Evolutionary conservation across 2,113 vertebrate genomes (phyloP).

Genomic region (Caloenas nicobarica): DNA sequence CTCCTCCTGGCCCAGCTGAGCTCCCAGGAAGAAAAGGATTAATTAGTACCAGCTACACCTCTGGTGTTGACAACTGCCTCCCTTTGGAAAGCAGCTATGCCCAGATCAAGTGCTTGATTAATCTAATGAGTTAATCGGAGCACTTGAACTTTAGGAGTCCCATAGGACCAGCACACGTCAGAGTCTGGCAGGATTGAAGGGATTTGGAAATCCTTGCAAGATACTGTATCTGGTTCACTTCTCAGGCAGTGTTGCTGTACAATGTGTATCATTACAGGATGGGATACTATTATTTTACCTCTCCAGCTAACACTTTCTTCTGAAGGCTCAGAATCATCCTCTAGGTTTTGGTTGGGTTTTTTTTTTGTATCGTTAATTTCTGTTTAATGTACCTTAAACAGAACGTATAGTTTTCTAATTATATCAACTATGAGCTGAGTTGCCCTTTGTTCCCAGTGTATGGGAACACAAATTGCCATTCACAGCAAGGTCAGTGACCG

Average conservation of each 20-base stretch:
- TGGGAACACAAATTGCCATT: background rate
- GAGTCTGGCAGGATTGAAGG: background rate
- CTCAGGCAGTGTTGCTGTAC: background rate
- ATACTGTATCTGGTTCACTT: background rate
- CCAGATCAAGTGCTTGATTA: rapidly evolving
- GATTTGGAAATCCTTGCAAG: background rate
- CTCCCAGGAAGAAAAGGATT: background rate
- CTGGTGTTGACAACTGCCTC: background rate
- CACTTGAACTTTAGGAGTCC: background rate
- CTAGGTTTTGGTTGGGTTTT: background rate
- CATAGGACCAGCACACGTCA: rapidly evolving
- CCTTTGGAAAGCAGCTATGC: background rate
- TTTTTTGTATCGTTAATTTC: background rate
- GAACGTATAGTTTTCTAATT: background rate
- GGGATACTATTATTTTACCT: background rate
- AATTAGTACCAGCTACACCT: background rate
- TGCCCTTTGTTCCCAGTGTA: background rate
- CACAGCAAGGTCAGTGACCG: background rate
- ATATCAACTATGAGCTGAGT: background rate
- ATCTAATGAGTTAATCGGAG: background rate
- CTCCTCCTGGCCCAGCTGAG: background rate
- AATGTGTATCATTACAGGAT: background rate
- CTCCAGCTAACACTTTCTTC: background rate
- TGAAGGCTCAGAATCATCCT: background rate
- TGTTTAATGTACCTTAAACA: background rate